Percentiles rank a stretch among this genome's conserved stretches.
These are phyloP conservation scores for Leucophenga varia DNA, from an alignment of 1,140 invertebrate species.

Conservation along the genomic window DNA sequence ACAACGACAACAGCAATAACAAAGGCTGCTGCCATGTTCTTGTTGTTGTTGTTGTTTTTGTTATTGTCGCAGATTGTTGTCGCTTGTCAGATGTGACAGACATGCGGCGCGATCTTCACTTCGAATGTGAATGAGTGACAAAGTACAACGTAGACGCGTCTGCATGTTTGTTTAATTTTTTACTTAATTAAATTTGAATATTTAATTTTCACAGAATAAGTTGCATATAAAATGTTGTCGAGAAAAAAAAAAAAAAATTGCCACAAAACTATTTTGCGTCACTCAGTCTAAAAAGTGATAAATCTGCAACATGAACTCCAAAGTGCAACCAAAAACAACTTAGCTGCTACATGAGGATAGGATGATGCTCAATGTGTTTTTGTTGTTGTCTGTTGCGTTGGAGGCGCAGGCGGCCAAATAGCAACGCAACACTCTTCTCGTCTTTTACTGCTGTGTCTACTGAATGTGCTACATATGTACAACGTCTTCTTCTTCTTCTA, in stretches of 20 bases:
- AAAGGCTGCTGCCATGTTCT: conserved; percentile 5
- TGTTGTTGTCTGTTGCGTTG: conserved; percentile 3
- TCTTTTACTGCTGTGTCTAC: too few relatives aligned
- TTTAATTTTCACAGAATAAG: conserved; percentile 40
- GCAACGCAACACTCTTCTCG: too few relatives aligned
- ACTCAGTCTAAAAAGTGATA: conserved; percentile 16
- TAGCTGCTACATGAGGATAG: too few relatives aligned
- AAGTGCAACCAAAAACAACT: too few relatives aligned
- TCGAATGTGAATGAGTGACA: conserved; percentile 25
- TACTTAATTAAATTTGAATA: conserved; percentile 55
- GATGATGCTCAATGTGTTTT: too few relatives aligned
- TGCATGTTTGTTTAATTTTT: conserved; percentile 52
- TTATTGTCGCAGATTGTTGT: conserved; percentile 36
- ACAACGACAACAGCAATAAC: conserved; percentile 9
- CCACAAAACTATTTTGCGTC: conserved; percentile 31
- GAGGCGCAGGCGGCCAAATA: too few relatives aligned
- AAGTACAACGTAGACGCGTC: conserved; percentile 47
- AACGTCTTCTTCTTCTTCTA: too few relatives aligned
- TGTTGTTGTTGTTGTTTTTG: too few relatives aligned
- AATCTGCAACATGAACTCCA: conserved; percentile 44
- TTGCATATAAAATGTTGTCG: too few relatives aligned
- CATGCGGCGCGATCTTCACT: conserved; percentile 6
- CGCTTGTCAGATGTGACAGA: conserved; percentile 51
- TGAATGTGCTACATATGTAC: too few relatives aligned
- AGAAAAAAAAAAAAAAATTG: too few relatives aligned